Conservation (phyloP, 2,888 invertebrate genomes). For the Agonopterix alstromeriana region DNA sequence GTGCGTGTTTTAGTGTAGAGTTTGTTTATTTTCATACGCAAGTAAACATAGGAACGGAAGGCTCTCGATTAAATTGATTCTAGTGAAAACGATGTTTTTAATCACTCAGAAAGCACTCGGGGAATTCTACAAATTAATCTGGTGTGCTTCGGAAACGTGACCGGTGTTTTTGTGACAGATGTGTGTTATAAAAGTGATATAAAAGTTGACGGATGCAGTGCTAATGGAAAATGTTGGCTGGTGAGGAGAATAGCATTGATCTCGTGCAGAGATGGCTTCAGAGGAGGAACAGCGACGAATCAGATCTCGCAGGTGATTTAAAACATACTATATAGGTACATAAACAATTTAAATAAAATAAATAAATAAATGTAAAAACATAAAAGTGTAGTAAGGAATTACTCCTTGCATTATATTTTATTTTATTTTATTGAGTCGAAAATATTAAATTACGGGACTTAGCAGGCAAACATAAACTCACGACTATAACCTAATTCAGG, state of each 20-base stretch:
- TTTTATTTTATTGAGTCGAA: no score
- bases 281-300: slow-evolving; percentile 53
- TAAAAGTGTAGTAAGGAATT: no score
- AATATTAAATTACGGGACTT: no score
- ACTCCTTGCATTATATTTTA: no score
- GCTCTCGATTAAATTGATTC: neutral
- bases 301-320: slow-evolving; percentile 18
- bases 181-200: neutral
- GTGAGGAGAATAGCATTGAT: slow-evolving; percentile 67
- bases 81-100: neutral
- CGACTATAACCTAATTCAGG: no score
- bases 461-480: no score
- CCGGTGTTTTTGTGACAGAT: neutral
- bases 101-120: neutral
- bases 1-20: no score
- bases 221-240: slow-evolving; percentile 63
- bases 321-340: no score
- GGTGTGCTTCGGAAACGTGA: neutral
- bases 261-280: slow-evolving; percentile 66
- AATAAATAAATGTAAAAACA: no score
- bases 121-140: neutral
- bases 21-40: no score
- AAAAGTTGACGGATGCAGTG: slow-evolving; percentile 34
- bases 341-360: no score
- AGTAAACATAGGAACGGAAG: no score